Evolutionary conservation across 1,140 invertebrate genomes (phyloP), one percentile per base, ranked within the genome.

Genomic region (Ruditapes philippinarum): DNA sequence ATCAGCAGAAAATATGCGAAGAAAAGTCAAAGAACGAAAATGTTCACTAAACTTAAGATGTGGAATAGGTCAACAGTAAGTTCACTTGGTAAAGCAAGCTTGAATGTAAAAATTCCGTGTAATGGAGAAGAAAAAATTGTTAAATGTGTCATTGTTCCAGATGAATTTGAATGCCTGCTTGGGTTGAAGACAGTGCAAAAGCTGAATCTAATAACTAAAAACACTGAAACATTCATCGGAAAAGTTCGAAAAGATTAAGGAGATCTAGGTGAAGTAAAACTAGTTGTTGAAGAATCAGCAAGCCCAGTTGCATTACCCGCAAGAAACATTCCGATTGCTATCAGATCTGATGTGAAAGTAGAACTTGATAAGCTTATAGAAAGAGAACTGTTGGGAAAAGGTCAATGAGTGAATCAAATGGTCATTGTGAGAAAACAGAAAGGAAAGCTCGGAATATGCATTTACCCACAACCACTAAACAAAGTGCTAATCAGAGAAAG

Each of bases 371-470:
- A 25, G 12, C 22, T 74, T n/a, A 40, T 49, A 19, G 83, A 86
- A 86, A 45, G 83, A 38, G 83, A 28, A 84, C 38, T 12, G 88
- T 93, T 84, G 90, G 91, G 22, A 91, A 89, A 25, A n/a, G n/a
- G n/a, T n/a, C n/a, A 65, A 31, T 93, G 91, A 91, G 89, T 92
- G 14, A 91, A 74, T 70, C 88, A 92, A 38, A 90, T 94, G 33
- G 87, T 88, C 0, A 68, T 93, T 76, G 84, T 83, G 31, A 54
- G 62, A 68, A 94, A 94, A 54, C 33, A 28, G 9, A 74, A 76
- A 12, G 83, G 92, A 90, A 25, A 78, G 62, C 7, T 28, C 5
- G 31, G 92, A 19, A 76, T 94, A 0, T 94, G 92, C 57, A 65
- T 93, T 22, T 91, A 92, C 68, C 93, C 90, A 7, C 82, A 62